Evolutionary conservation across 2,113 vertebrate genomes (phyloP), one percentile per base, ranked within the genome.

Genomic region (Myodes glareolus): DNA sequence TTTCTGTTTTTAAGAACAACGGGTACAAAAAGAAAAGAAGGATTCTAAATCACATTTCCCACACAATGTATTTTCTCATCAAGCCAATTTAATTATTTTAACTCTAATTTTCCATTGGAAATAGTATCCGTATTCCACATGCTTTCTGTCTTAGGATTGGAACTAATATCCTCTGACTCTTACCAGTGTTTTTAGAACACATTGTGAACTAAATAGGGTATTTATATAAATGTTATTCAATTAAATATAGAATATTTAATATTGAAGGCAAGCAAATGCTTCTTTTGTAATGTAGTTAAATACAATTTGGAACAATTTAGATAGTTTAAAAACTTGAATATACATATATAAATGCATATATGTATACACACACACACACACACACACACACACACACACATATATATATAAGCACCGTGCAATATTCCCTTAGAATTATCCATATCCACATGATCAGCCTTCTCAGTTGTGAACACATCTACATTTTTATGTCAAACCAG

Each of bases 221-320:
- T 75, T 92, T 92, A 17, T 88, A 78, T 87, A 73, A 5, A 14
- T 91, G 72, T 91, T 89, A 96, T 55, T 13, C 52, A 84, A 85
- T 86, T 95, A 80, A 94, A 31, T 33, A 84, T 36, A 90, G 42
- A 82, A 50, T 7, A 96, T 96, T 95, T 86, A 94, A 94, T 95
- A 95, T 73, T 91, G 76, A 5, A 88, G 89, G 36, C 3, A 93
- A 96, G 89, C 39, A 94, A 94, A 93, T 86, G 11, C 25, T n/a
- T 86, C 52, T 94, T 95, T 95, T 95, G 75, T 95, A 86, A 91
- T 73, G 31, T 87, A 86, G 72, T 61, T 92, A 91, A 97, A 91
- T 45, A 50, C 13, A 95, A 94, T 42, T 55, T 63, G 55, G 94
- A 58, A 86, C 75, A 96, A 92, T 63, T 94, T 94, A 39, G 47